A percentile compares a stretch with the other conserved stretches of the same genome.
These are phyloP conservation scores for Hiodon alosoides DNA, from an alignment of 2,113 vertebrate genomes.

Conservation along the genomic window DNA sequence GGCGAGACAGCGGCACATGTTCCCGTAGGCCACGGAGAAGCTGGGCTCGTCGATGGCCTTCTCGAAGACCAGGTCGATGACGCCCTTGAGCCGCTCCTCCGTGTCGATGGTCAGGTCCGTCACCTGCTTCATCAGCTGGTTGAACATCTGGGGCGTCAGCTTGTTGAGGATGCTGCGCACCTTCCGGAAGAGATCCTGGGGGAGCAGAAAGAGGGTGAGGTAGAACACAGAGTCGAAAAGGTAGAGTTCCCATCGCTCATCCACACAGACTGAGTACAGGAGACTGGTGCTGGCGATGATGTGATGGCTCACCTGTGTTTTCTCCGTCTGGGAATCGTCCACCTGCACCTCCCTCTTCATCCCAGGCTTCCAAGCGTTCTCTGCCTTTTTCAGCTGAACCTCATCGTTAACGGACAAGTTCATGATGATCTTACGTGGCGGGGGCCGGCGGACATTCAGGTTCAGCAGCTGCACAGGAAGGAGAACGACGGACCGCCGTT, in stretches of 20 bases:
- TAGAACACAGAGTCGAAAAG: too few species aligned
- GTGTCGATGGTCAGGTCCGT: conserved; percentile 88
- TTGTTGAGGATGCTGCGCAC: conserved; percentile 96
- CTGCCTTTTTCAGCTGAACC: conserved; percentile 89
- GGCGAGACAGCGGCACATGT: conserved; percentile 96
- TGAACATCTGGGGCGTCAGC: conserved; percentile 95
- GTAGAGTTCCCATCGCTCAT: too few species aligned
- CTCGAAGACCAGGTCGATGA: conserved; percentile 96
- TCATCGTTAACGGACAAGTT: conserved; percentile 85
- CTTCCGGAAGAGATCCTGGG: conserved; percentile 82
- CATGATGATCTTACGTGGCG: conserved; percentile 88
- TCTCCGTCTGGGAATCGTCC: conserved; percentile 59
- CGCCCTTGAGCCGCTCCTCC: conserved; percentile 90
- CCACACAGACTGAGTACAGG: too few species aligned
- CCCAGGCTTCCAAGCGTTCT: conserved; percentile 92
- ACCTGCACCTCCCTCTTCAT: conserved; percentile 65
- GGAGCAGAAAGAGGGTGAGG: too few species aligned
- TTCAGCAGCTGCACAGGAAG: conserved; percentile 8
- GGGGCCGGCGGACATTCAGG: conserved; percentile 31
- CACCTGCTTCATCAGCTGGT: conserved; percentile 96
- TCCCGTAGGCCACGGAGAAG: conserved; percentile 96
- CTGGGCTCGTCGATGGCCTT: conserved; percentile 95
- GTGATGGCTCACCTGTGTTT: conserved; percentile 66
- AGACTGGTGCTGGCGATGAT: too few species aligned
- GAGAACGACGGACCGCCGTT: not conserved